Evolutionary conservation across 1,140 invertebrate genomes (phyloP), one percentile per base, ranked within the genome.

Genomic region (Probaryconus sp.): DNA sequence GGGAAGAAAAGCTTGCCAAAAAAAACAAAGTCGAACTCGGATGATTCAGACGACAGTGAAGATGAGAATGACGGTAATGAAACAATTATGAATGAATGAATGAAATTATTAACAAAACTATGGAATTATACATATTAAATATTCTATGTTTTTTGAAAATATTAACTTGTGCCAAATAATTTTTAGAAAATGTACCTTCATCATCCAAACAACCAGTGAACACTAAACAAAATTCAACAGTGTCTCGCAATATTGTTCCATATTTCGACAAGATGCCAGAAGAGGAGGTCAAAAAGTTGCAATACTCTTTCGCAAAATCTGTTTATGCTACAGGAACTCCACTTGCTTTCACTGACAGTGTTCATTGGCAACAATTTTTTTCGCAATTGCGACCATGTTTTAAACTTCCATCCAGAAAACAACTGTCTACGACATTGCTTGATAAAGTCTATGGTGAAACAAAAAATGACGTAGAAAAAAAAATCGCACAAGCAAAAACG

Each of bases 381-480:
- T 60, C 40, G 13, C 45, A 47, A 37, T 37, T 79, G 5, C 40
- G 73, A 40, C 77, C 73, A 21, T 35, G 58, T 24, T 73, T 76
- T 45, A 28, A 48, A 45, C 42, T 76, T 13, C 73, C 73, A 7
- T 61, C 69, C 20, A 47, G 61, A 31, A 14, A 53, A 6, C 40
- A 73, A 20, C 14, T 79, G 5, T 73, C 73, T 6, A 73, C 71
- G 6, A 48, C 24, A n/a, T 31, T 79, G 6, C 37, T 79, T 5
- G 61, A 73, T 35, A 35, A 24, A 28, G 58, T 56, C 1, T 70
- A 76, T 45, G 21, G 45, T 28, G 45, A 42, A 20, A 47, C 73
- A 11, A 61, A 76, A 55, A 42, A 30, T n/a, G 24, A 50, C 5
- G 73, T 76, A 6, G 48, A 68, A 33, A 37, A 67, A 43, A 79